Evolutionary conservation across 1,140 invertebrate species (phyloP).

Genomic region (Musca domestica): DNA sequence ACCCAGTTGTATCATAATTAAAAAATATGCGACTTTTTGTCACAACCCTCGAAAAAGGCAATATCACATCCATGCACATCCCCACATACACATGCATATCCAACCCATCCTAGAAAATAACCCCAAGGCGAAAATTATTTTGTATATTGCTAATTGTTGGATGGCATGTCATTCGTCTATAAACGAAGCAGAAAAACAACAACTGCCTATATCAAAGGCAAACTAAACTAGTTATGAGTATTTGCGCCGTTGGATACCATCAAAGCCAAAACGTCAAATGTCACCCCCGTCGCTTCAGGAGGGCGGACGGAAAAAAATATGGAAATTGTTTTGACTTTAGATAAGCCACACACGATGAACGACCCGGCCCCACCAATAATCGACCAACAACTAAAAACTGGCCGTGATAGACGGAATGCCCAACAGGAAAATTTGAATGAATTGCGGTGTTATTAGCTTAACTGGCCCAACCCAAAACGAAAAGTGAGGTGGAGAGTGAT

Average conservation of each 20-base stretch:
- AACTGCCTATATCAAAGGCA: slow-evolving; percentile 6
- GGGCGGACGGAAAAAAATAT: slow-evolving; percentile 3
- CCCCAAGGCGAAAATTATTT: slow-evolving; percentile 25
- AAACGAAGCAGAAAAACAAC: slow-evolving; percentile 5
- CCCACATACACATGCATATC: neutral
- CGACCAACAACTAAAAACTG: neutral
- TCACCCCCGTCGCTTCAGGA: no score
- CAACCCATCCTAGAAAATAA: slow-evolving; percentile 13
- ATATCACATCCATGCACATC: neutral
- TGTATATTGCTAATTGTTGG: slow-evolving; percentile 24
- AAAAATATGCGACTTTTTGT: no score
- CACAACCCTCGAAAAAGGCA: no score
- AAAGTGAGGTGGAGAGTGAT: neutral
- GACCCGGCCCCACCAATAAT: neutral
- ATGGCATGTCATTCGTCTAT: slow-evolving; percentile 20
- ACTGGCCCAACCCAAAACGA: slow-evolving; percentile 6
- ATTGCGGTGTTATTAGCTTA: neutral
- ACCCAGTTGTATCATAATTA: no score
- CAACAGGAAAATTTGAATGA: neutral
- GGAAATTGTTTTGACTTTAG: slow-evolving; percentile 27
- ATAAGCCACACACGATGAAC: slow-evolving; percentile 9
- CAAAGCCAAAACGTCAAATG: no score
- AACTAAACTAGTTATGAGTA: neutral
- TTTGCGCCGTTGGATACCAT: neutral
- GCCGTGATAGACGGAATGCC: neutral